phyloP scores from a whole-genome alignment of 1,140 invertebrate species.

The Hormaphis cornu region DNA sequence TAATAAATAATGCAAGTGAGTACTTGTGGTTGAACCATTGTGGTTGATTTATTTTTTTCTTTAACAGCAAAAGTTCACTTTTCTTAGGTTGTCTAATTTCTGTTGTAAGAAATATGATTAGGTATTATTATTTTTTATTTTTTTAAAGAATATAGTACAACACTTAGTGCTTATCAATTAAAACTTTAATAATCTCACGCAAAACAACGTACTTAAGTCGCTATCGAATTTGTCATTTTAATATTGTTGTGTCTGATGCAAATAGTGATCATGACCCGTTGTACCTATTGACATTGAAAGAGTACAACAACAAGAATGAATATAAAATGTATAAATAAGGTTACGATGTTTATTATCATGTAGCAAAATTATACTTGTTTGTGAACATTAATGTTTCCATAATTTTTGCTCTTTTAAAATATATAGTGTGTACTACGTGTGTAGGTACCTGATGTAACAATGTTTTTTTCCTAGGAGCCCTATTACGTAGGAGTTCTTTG shows the following conservation, averaged over 20 bases:
- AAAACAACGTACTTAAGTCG: neutral
- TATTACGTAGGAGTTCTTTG: slow-evolving; percentile 56
- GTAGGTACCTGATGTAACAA: neutral
- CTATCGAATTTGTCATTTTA: neutral
- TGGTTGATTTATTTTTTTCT: no score
- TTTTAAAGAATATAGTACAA: no score
- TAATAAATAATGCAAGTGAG: no score
- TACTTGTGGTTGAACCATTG: no score
- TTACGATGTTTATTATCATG: neutral
- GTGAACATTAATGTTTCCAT: neutral
- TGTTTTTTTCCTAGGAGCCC: slow-evolving; percentile 24
- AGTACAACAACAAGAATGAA: slow-evolving; percentile 3
- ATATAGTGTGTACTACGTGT: neutral
- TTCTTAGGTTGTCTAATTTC: no score
- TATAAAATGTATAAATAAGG: neutral
- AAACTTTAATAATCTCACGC: no score
- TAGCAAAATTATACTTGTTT: neutral
- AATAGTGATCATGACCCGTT: slow-evolving; percentile 3
- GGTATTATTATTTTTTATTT: no score
- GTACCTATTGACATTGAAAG: slow-evolving; percentile 10
- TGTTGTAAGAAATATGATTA: no score
- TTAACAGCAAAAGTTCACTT: no score
- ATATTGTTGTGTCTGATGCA: neutral
- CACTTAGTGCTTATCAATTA: no score
- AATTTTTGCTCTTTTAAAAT: neutral